These are phyloP conservation scores for Callinectes sapidus DNA, from an alignment of 2,888 invertebrate species.

Conservation along the genomic window DNA sequence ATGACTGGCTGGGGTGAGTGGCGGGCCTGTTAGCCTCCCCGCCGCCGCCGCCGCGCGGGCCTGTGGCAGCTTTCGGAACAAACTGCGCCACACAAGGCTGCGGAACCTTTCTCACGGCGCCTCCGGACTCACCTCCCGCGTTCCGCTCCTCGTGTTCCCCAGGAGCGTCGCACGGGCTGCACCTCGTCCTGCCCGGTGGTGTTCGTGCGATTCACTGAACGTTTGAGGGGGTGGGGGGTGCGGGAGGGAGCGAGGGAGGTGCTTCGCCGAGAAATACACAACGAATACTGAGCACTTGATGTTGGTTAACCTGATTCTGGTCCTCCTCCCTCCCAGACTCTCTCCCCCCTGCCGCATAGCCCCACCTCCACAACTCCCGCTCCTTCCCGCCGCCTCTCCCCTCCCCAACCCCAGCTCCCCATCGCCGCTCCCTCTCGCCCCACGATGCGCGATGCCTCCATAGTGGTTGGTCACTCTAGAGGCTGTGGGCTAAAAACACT, in stretches of 20 bases:
- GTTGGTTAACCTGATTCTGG: slow-evolving; percentile 64
- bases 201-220: slow-evolving; percentile 31
- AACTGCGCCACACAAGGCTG: slow-evolving; percentile 24
- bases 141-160: slow-evolving; percentile 28
- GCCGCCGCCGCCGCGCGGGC: slow-evolving; percentile 25
- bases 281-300: slow-evolving; percentile 61
- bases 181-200: neutral
- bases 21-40: slow-evolving; percentile 26
- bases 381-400: slow-evolving; percentile 5
- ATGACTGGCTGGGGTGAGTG: slow-evolving; percentile 5
- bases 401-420: slow-evolving; percentile 40
- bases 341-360: neutral
- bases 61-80: slow-evolving; percentile 22
- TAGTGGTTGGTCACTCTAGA: neutral
- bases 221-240: slow-evolving; percentile 10
- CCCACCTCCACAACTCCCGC: slow-evolving; percentile 30
- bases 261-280: slow-evolving; percentile 54
- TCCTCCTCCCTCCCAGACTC: slow-evolving; percentile 10
- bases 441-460: slow-evolving; percentile 31
- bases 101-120: slow-evolving; percentile 9
- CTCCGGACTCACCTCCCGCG: slow-evolving; percentile 35
- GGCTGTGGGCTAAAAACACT: neutral
- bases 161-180: neutral
- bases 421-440: slow-evolving; percentile 24
- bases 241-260: slow-evolving; percentile 26